Conservation (phyloP, 2,888 invertebrate genomes). For the Yponomeuta plumbellus region DNA sequence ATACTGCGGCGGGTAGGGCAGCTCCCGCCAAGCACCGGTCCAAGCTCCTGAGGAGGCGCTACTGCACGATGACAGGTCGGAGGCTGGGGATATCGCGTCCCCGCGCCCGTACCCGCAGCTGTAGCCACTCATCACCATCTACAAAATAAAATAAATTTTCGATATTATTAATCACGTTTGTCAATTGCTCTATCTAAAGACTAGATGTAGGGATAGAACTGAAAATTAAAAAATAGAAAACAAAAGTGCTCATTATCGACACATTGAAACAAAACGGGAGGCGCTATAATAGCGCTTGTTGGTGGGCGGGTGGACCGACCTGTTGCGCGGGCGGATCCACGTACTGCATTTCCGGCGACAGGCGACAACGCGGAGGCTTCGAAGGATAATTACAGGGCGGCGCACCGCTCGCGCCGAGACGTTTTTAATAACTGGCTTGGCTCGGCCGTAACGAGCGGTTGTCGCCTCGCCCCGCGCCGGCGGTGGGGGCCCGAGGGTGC, state of each 20-base stretch:
- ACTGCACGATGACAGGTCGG: constrained; percentile 64
- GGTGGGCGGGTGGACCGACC: constrained; percentile 45
- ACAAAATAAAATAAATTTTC: constrained; percentile 30
- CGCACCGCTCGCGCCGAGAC: constrained; percentile 75
- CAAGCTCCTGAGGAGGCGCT: constrained; percentile 61
- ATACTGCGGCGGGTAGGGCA: constrained; percentile 65
- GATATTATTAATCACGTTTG: background rate
- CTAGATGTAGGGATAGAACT: background rate
- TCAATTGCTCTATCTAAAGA: background rate
- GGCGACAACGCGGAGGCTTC: constrained; percentile 67
- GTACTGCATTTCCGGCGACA: constrained; percentile 71
- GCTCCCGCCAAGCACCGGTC: constrained; percentile 62
- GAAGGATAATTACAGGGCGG: constrained; percentile 76
- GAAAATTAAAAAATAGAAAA: background rate
- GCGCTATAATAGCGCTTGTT: background rate
- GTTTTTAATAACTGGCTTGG: constrained; percentile 78
- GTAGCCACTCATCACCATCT: constrained; percentile 68
- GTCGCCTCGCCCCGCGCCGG: constrained; percentile 62
- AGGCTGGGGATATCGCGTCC: constrained; percentile 69
- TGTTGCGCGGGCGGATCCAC: constrained; percentile 72
- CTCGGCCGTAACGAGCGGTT: constrained; percentile 75
- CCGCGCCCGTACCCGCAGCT: constrained; percentile 66
- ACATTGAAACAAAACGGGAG: background rate
- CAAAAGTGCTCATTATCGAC: background rate
- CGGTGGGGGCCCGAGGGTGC: constrained; percentile 33